A percentile compares a stretch with the other conserved stretches of the same genome.
phyloP scores from a whole-genome alignment of 2,888 invertebrate species.

The Drosophila borborema region DNA sequence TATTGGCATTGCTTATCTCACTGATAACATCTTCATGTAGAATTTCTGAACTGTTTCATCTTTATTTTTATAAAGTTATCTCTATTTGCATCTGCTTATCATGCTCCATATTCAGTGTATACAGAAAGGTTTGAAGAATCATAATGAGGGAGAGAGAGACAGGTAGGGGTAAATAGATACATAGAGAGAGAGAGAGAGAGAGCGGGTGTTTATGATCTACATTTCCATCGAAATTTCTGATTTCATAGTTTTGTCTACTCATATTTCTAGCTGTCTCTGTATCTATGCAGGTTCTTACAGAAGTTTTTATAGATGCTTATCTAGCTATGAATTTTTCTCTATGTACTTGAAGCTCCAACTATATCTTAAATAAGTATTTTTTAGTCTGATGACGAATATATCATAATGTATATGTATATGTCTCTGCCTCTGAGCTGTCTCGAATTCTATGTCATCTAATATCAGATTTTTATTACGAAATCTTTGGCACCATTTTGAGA shows the following conservation, averaged over 20 bases:
- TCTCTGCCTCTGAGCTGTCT: neutral
- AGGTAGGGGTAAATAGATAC: neutral
- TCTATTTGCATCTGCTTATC: slow-evolving; percentile 14
- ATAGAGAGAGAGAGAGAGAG: neutral
- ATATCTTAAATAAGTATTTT: neutral
- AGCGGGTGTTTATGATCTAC: neutral
- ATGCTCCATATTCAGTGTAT: neutral
- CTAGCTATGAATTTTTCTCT: neutral
- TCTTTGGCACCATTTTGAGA: too few relatives aligned
- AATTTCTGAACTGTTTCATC: neutral
- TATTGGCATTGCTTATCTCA: slow-evolving; percentile 8
- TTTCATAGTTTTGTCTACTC: neutral
- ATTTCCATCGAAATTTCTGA: neutral
- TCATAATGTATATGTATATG: neutral
- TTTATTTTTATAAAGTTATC: neutral
- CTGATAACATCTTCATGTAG: neutral
- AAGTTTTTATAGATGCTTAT: neutral
- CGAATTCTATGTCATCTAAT: neutral
- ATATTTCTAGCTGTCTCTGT: neutral
- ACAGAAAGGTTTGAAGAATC: neutral
- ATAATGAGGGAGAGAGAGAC: neutral
- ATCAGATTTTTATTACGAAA: neutral
- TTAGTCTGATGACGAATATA: neutral
- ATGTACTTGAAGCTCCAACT: neutral
- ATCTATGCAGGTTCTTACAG: neutral